phyloP scores from a whole-genome alignment of 2,113 vertebrate genomes.

The Phoxinus phoxinus region DNA sequence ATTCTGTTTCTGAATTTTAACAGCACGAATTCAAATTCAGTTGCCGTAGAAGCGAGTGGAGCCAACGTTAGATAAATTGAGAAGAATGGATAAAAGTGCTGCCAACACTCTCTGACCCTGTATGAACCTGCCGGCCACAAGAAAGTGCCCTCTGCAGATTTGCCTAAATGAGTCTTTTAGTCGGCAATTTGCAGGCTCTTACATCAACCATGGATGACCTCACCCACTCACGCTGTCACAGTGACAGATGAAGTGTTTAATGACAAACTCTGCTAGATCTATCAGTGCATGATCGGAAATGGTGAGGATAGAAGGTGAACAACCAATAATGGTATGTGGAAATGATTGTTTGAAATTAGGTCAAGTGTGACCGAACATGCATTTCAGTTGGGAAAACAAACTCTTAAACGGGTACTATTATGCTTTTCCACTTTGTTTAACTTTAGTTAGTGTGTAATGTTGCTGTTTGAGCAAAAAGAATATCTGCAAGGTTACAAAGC shows the following conservation, averaged over 20 bases:
- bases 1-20: conserved; percentile 31
- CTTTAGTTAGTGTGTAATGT: too few relatives aligned
- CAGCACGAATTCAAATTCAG: conserved; percentile 36
- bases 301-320: background rate
- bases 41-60: background rate
- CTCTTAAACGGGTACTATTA: background rate
- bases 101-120: conserved; percentile 25
- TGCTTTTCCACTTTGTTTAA: too few relatives aligned
- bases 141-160: conserved; percentile 11
- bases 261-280: background rate
- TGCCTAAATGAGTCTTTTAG: conserved; percentile 37
- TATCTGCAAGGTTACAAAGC: too few relatives aligned
- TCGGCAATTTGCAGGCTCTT: background rate
- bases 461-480: too few relatives aligned
- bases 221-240: background rate
- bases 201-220: conserved; percentile 38
- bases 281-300: background rate
- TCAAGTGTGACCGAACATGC: background rate
- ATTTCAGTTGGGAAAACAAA: background rate
- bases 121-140: background rate
- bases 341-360: background rate
- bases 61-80: conserved; percentile 35
- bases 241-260: conserved; percentile 5
- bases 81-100: conserved; percentile 27
- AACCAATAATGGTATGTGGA: background rate